Evolutionary conservation across 2,113 vertebrate genomes (phyloP), one percentile per base, ranked within the genome.

Genomic region (Aramus guarauna): DNA sequence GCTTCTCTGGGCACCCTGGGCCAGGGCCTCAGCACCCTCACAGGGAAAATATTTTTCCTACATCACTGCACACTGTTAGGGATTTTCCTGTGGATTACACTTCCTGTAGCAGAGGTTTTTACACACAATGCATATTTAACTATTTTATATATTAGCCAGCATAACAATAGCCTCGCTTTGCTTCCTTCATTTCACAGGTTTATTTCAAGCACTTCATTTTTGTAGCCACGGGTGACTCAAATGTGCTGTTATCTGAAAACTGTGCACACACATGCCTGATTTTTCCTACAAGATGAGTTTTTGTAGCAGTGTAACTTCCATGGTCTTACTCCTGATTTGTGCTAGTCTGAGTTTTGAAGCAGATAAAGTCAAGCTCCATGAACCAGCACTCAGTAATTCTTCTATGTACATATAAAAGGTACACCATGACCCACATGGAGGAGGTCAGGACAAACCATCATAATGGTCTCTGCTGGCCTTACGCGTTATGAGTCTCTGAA

Each of bases 231-330:
- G 16, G 34, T 26, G 55, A 45, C 55, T 21, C 50, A 48, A 5
- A 30, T 0, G 2, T 43, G 63, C 43, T 50, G 22, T 32, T 43
- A 12, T 2, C 36, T 18, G 5, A 53, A 71, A 91, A 15, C 26
- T 21, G 1, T 1, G 11, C 1, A 1, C 26, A 15, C 2, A 1
- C 21, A 4, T 30, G 12, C 59, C 58, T 59, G 41, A 3, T 39
- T 71, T 47, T 34, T 53, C 34, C 47, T 60, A 4, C 17, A 21
- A 53, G 23, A 10, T 5, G 27, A 47, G 56, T 0, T n/a, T 72
- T n/a, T 79, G 32, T n/a, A 68, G 45, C 41, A 43, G 18, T n/a
- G n/a, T 32, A 2, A 36, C 59, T 66, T 60, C 30, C 37, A 4
- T 0, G 0, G 14, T 59, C 43, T 53, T 64, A 13, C 8, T 87